Base-by-base conservation (phyloP, 2,113 vertebrate genomes). In the Melanerpes aurifrons region DNA sequence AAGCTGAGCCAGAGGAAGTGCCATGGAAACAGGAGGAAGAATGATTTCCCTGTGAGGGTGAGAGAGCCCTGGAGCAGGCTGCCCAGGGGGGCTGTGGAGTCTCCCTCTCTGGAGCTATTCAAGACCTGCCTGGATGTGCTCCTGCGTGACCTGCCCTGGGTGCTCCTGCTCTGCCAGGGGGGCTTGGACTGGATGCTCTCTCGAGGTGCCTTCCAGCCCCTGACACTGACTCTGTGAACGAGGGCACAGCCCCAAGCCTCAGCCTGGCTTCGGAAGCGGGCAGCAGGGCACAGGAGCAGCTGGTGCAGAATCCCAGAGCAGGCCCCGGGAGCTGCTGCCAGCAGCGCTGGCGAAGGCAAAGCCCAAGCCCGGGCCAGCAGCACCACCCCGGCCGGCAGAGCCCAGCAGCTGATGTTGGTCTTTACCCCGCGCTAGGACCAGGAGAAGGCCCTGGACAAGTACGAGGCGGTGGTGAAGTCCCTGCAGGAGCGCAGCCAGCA, bases 371-470 rank as follows among this genome's bases (percentile, higher is more conserved):
- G 13, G 13, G 28, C 21, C 1, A 0, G 15, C 64, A 43, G 22
- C 0, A 0, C 15, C 17, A 32, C 26, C 12, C 47, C 7, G 40
- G 19, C 69, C 28, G 4, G 14, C 15, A 53, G 47, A 71, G 45
- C 14, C 9, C 14, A 7, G 73, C 14, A 81, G 15, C 31, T 50
- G 15, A 1, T 54, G 62, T 32, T 45, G 4, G 3, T 72, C 1
- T 4, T 67, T 25, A 1, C 24, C 31, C 37, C 48, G 31, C 10
- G 26, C 12, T 90, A 99, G 99, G 99, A 99, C 94, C 99, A 99
- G 96, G 96, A 98, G 56, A 99, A 99, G 92, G 99, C 99, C 19
- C 92, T 99, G 97, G 98, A 99, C 45, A 97, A 98, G 96, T 98
- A 98, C 3, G 98, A 99, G 25, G 98, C 98, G 0, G 98, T 98